Evolutionary conservation across 2,888 invertebrate genomes (phyloP).

Genomic region (Ichneumoninae sp.): DNA sequence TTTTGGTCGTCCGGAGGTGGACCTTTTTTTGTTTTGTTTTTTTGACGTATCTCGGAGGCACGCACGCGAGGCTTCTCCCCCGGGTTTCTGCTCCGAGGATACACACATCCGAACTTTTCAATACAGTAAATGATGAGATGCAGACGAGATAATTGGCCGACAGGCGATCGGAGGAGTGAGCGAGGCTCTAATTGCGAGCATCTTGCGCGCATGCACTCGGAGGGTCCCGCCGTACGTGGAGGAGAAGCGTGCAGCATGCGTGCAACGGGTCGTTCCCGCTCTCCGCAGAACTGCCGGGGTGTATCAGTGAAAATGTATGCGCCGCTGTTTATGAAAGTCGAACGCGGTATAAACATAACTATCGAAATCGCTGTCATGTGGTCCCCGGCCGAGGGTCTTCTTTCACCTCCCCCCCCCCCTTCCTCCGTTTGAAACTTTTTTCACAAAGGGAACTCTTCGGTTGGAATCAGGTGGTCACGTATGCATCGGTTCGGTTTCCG

Average conservation of each 20-base stretch:
- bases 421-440: constrained; percentile 40
- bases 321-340: constrained; percentile 50
- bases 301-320: constrained; percentile 41
- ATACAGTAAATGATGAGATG: constrained; percentile 77
- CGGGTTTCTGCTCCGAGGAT: constrained; percentile 24
- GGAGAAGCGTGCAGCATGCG: constrained; percentile 49
- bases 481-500: constrained; percentile 78
- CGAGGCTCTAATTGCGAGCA: constrained; percentile 73
- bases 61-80: constrained; percentile 75
- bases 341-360: constrained; percentile 35
- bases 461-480: constrained; percentile 62
- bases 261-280: constrained; percentile 41
- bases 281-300: not conserved
- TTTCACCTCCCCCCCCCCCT: constrained; percentile 59
- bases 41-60: constrained; percentile 40
- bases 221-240: not conserved
- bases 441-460: constrained; percentile 48
- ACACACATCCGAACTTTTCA: constrained; percentile 27
- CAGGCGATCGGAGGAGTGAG: constrained; percentile 22
- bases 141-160: constrained; percentile 77
- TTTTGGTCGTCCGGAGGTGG: constrained; percentile 49
- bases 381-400: constrained; percentile 51
- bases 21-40: not conserved
- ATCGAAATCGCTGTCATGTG: constrained; percentile 68
- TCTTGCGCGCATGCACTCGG: constrained; percentile 67